phyloP scores from a whole-genome alignment of 1,140 invertebrate species.

The Drosophila santomea region DNA sequence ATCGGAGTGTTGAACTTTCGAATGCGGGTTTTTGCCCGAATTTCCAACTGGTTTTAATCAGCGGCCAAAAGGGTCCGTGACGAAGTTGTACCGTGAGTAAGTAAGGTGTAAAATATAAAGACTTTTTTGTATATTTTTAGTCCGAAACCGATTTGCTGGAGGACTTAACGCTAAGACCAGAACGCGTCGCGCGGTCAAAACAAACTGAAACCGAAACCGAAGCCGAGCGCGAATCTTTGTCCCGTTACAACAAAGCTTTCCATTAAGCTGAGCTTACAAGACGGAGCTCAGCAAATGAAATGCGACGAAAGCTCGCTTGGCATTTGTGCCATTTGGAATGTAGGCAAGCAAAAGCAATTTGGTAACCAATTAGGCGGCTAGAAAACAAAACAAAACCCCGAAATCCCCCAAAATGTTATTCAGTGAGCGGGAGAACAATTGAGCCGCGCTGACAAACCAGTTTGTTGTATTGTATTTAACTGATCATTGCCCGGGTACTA shows the following conservation, averaged over 20 bases:
- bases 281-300: slow-evolving; percentile 18
- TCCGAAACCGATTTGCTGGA: slow-evolving; percentile 6
- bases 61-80: not conserved
- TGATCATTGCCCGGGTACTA: slow-evolving; percentile 15
- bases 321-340: slow-evolving; percentile 34
- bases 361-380: slow-evolving; percentile 27
- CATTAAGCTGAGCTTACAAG: slow-evolving; percentile 34
- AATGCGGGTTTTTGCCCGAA: slow-evolving; percentile 10
- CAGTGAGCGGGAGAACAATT: slow-evolving; percentile 41
- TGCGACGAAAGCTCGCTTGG: slow-evolving; percentile 26
- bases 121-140: not conserved
- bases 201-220: slow-evolving; percentile 65
- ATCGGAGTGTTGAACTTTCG: slow-evolving; percentile 30
- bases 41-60: slow-evolving; percentile 20
- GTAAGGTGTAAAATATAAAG: not conserved
- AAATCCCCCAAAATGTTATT: slow-evolving; percentile 21
- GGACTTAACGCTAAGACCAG: slow-evolving; percentile 26
- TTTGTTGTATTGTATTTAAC: slow-evolving; percentile 24
- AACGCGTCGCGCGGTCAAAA: slow-evolving; percentile 57
- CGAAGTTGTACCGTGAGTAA: slow-evolving; percentile 12
- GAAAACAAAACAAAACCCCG: slow-evolving; percentile 21
- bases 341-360: slow-evolving; percentile 48
- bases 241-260: slow-evolving; percentile 50
- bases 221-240: slow-evolving; percentile 31
- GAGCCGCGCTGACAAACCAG: slow-evolving; percentile 31